Conservation (phyloP, 2,797 vertebrate species). For the Rhinichthys osculus region DNA sequence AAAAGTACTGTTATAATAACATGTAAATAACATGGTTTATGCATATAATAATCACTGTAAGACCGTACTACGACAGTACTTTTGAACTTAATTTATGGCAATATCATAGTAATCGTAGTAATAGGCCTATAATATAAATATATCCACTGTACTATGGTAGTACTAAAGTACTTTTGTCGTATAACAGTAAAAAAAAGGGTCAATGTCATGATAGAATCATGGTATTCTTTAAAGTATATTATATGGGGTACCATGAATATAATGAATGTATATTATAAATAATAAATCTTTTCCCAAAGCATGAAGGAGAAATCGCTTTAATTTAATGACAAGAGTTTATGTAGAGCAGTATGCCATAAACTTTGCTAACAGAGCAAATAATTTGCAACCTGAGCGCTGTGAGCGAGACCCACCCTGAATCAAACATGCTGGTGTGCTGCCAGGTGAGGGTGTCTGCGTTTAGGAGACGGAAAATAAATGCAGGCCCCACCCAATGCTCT, state of each 20-base stretch:
- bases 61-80: neutral
- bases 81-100: neutral
- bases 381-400: conserved; percentile 30
- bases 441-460: conserved; percentile 72
- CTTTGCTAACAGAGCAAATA: conserved; percentile 27
- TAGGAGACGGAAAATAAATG: conserved; percentile 65
- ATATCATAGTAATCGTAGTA: neutral
- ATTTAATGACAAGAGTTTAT: neutral
- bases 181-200: neutral
- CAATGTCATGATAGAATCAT: neutral
- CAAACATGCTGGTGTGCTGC: conserved; percentile 65
- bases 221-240: neutral
- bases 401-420: conserved; percentile 52
- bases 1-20: neutral
- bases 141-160: neutral
- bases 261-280: neutral
- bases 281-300: neutral
- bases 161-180: neutral
- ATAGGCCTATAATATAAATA: neutral
- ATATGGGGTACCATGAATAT: neutral
- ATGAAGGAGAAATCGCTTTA: neutral
- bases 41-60: no score
- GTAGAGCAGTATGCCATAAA: neutral
- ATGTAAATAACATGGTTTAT: neutral
- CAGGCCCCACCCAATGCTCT: conserved; percentile 74